phyloP scores from a whole-genome alignment of 2,113 vertebrate genomes.

The Cyphomyrus discorhynchus region DNA sequence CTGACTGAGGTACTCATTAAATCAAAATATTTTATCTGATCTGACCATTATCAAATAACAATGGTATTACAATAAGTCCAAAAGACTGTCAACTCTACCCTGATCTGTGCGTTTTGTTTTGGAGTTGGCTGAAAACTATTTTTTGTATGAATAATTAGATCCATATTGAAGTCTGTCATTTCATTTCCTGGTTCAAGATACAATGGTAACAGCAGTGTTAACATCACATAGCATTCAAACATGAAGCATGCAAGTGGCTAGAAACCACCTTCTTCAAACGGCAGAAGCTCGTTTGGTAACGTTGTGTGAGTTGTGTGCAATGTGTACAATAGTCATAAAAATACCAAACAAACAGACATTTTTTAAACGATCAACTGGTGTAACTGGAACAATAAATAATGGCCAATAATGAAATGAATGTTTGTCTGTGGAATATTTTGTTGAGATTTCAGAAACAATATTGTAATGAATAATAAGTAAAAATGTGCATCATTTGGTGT shows the following conservation, averaged over 20 bases:
- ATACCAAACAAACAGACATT: slow-evolving; percentile 57
- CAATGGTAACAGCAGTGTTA: slow-evolving; percentile 60
- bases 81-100: not conserved
- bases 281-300: slow-evolving; percentile 64
- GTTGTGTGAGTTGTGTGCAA: slow-evolving; percentile 60
- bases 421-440: slow-evolving; percentile 28
- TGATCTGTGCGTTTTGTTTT: not conserved
- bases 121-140: not conserved
- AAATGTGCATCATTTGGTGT: not conserved
- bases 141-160: slow-evolving; percentile 26
- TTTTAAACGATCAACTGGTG: slow-evolving; percentile 53
- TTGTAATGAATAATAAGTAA: not conserved
- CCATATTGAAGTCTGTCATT: slow-evolving; percentile 55
- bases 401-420: slow-evolving; percentile 29
- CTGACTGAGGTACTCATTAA: slow-evolving; percentile 44
- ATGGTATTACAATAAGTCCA: not conserved
- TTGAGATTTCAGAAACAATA: not conserved
- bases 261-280: slow-evolving; percentile 63
- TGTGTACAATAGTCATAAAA: slow-evolving; percentile 60
- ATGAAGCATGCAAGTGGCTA: slow-evolving; percentile 69
- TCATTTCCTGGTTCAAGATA: slow-evolving; percentile 51
- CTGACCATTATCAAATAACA: not conserved
- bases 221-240: slow-evolving; percentile 57
- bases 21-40: slow-evolving; percentile 32
- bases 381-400: slow-evolving; percentile 68